Evolutionary conservation across 2,888 invertebrate genomes (phyloP), one percentile per base, ranked within the genome.

Genomic region (Laspeyria flexula): DNA sequence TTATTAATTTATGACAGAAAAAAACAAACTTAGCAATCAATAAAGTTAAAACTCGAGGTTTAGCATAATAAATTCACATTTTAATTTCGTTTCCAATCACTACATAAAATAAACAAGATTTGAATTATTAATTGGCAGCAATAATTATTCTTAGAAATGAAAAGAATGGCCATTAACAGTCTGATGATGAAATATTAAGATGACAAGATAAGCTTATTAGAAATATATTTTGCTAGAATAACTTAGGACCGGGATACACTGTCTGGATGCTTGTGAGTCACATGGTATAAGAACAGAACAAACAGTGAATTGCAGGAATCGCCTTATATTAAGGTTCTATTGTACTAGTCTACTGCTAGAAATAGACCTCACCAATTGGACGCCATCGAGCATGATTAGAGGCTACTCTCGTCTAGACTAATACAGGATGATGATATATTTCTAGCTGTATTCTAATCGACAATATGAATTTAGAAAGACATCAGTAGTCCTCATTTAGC

Each of bases 61-160:
- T 46, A 51, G 48, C 40, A 69, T 69, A 59, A 70, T 40, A 70
- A 63, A 63, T 57, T 57, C 60, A 50, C 55, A 55, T 63, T 70
- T 63, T 62, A 66, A 61, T 65, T 52, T 56, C 15, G 59, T 52
- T 41, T 62, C 56, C 54, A 69, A 67, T 62, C 56, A 69, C 47
- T 48, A 34, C 61, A 41, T 53, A 47, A 60, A 55, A 63, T 57
- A 56, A 58, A 55, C 48, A 63, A 54, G 51, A 52, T 66, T 54
- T 57, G 51, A 60, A 60, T 64, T 65, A 57, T 71, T 71, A 67
- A 71, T 71, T 69, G 53, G 30, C 31, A 47, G 38, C 50, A 55
- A 67, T 66, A 55, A 69, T 69, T 52, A 61, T 55, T 60, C 49
- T 10, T 16, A 39, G 58, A 53, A 55, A 58, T 52, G 48, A 49